Evolutionary conservation across 2,113 vertebrate species (phyloP).

Genomic region (Passer montanus): DNA sequence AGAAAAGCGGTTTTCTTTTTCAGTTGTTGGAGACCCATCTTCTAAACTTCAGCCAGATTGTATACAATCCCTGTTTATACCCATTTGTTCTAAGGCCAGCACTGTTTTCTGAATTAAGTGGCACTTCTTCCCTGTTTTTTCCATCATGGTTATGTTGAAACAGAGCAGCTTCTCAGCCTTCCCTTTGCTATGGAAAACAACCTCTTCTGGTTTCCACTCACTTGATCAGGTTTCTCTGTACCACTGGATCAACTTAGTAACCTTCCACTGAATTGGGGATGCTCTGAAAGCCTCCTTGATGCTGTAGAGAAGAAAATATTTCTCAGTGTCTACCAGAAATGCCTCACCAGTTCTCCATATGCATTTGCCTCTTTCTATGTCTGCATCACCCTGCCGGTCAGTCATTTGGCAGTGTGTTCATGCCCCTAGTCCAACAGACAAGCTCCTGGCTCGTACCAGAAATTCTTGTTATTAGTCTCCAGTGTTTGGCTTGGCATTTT

Average conservation of each 20-base stretch:
- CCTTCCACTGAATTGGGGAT: not conserved
- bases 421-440: not conserved
- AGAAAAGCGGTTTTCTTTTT: not conserved
- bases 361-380: conserved; percentile 31
- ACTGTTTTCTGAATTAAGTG: not conserved
- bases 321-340: not conserved
- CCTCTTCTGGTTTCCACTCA: conserved; percentile 43
- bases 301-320: not conserved
- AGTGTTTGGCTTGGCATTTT: conserved; percentile 40
- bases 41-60: not conserved
- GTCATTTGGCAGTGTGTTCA: not conserved
- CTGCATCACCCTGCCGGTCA: not conserved
- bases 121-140: conserved; percentile 42
- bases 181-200: conserved; percentile 44
- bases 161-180: conserved; percentile 40
- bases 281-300: conserved; percentile 27
- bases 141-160: conserved; percentile 43
- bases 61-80: not conserved
- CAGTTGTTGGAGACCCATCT: not conserved
- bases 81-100: not conserved
- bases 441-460: not conserved
- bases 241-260: not conserved
- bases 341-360: not conserved
- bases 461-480: conserved; percentile 25
- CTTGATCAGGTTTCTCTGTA: conserved; percentile 40